phyloP scores from a whole-genome alignment of 2,888 invertebrate genomes.

The Chelonus formosanus region DNA sequence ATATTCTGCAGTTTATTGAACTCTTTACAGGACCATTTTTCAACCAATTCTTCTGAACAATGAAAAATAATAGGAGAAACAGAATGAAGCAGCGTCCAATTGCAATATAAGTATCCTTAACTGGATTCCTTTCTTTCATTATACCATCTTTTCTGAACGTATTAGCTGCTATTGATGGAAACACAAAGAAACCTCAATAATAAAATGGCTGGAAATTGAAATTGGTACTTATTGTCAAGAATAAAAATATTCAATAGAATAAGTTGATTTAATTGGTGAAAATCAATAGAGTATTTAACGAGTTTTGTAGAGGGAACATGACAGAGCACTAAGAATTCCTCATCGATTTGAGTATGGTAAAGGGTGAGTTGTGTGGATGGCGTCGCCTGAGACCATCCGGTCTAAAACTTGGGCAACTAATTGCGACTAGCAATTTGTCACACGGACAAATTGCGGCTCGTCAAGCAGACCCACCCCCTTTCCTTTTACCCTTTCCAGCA shows the following conservation, averaged over 20 bases:
- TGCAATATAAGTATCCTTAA: too few relatives aligned
- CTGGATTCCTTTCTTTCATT: too few relatives aligned
- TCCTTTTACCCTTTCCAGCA: slow-evolving; percentile 13
- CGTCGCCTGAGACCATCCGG: slow-evolving; percentile 47
- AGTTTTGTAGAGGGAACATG: slow-evolving; percentile 15
- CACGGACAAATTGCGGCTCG: slow-evolving; percentile 59
- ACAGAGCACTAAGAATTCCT: slow-evolving; percentile 5
- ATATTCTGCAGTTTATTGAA: too few relatives aligned
- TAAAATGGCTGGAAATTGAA: slow-evolving; percentile 13
- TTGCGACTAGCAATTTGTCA: slow-evolving; percentile 61
- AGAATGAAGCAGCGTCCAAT: too few relatives aligned
- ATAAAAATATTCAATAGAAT: background rate
- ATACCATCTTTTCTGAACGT: too few relatives aligned
- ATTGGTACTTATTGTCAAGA: background rate
- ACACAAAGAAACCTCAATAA: background rate
- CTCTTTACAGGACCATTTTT: too few relatives aligned
- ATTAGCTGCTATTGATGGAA: too few relatives aligned
- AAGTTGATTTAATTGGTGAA: background rate
- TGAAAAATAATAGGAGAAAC: too few relatives aligned
- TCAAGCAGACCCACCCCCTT: slow-evolving; percentile 46
- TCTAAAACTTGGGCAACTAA: slow-evolving; percentile 58
- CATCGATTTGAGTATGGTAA: background rate
- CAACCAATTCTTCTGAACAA: too few relatives aligned
- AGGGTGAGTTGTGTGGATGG: slow-evolving; percentile 17
- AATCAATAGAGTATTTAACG: slow-evolving; percentile 6